Evolutionary conservation across 1,140 invertebrate species (phyloP).

Genomic region (Hormaphis cornu): DNA sequence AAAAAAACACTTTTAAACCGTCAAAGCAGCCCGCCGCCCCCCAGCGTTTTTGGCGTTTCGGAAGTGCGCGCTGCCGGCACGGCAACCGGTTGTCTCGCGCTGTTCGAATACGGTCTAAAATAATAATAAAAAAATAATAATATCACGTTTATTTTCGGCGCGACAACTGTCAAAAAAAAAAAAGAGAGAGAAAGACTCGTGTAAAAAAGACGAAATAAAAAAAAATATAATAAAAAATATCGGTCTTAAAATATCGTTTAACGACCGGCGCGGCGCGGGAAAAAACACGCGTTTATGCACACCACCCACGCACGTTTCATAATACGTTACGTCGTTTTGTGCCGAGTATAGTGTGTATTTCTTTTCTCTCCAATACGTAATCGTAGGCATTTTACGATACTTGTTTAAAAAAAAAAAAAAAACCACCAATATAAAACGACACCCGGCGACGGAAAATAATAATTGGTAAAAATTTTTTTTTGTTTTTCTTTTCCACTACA

Average conservation of each 20-base stretch:
- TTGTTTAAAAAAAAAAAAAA: constrained; percentile 28
- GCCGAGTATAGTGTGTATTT: neutral
- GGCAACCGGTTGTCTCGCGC: constrained; percentile 1
- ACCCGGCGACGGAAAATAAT: neutral
- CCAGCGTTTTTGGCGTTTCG: too few species aligned
- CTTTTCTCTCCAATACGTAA: constrained; percentile 4
- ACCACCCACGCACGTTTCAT: too few species aligned
- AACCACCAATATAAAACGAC: constrained; percentile 24
- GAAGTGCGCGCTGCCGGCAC: too few species aligned
- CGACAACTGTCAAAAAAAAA: constrained; percentile 20
- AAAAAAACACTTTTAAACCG: too few species aligned
- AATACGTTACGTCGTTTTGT: too few species aligned
- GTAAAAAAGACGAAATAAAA: neutral
- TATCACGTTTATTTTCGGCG: constrained; percentile 6
- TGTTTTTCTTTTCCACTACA: too few species aligned
- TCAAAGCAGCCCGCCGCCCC: too few species aligned
- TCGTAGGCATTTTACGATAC: constrained; percentile 31
- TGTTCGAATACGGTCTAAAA: neutral
- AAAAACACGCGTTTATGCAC: constrained; percentile 1
- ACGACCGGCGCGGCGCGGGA: neutral
- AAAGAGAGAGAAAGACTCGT: too few species aligned
- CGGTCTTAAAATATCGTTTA: constrained; percentile 25
- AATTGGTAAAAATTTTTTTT: constrained; percentile 16
- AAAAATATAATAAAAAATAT: neutral
- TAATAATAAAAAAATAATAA: neutral